These are phyloP conservation scores for Melopsittacus undulatus DNA, from an alignment of 2,797 vertebrate genomes.

Conservation along the genomic window DNA sequence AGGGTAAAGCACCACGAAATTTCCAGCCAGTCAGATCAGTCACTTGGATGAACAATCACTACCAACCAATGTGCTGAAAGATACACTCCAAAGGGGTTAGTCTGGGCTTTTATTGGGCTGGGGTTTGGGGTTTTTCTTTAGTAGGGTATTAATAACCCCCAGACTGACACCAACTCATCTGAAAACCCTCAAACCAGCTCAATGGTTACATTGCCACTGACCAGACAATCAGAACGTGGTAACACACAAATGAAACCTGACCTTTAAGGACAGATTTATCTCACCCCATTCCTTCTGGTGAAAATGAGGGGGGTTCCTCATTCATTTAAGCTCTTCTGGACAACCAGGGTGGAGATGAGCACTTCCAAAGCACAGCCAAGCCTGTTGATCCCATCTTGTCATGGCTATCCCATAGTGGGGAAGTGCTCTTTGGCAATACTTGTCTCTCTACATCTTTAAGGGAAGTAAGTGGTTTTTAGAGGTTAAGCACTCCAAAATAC, in stretches of 20 bases:
- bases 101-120: background rate
- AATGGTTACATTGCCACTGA: background rate
- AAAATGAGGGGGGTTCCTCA: background rate
- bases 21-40: constrained; percentile 55
- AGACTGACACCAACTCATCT: constrained; percentile 26
- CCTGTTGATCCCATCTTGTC: background rate
- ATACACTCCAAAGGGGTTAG: background rate
- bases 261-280: constrained; percentile 13
- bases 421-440: background rate
- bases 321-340: background rate
- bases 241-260: background rate
- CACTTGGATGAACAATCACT: constrained; percentile 20
- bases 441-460: background rate
- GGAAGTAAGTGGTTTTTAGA: background rate
- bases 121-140: background rate
- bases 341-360: background rate
- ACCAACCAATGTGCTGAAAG: background rate
- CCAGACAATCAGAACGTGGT: background rate
- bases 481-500: background rate
- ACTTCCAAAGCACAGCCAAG: background rate
- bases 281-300: background rate
- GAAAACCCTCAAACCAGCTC: background rate
- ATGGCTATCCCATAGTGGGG: background rate
- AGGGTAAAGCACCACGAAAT: constrained; percentile 53
- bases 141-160: background rate